These are phyloP conservation scores for Hydrotaea cyrtoneurina DNA, from an alignment of 2,888 invertebrate species.

Conservation along the genomic window DNA sequence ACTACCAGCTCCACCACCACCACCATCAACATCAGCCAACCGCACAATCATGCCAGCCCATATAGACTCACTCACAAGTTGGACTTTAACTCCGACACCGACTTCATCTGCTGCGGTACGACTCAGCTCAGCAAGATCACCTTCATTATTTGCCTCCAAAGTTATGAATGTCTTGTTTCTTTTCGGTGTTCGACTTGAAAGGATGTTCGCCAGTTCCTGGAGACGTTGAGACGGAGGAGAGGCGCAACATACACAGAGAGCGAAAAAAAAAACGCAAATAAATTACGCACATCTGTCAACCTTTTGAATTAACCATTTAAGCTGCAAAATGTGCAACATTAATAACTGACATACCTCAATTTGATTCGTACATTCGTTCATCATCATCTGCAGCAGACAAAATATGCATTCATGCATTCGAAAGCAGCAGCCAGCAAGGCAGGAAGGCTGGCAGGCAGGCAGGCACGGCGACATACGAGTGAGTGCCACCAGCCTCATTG, in stretches of 20 bases:
- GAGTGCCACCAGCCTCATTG: background rate
- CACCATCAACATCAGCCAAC: conserved; percentile 28
- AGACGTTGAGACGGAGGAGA: background rate
- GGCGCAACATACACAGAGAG: conserved; percentile 60
- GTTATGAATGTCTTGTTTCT: conserved; percentile 59
- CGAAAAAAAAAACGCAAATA: conserved; percentile 78
- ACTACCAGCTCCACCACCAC: conserved; percentile 49
- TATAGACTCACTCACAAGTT: background rate
- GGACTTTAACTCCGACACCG: conserved; percentile 44
- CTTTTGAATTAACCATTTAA: conserved; percentile 81
- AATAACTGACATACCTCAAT: conserved; percentile 80
- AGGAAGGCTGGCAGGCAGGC: no score
- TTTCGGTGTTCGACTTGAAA: conserved; percentile 4
- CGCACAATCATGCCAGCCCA: background rate
- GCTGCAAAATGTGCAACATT: conserved; percentile 81
- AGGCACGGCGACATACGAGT: no score
- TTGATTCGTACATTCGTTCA: conserved; percentile 77
- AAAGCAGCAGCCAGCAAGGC: conserved; percentile 18
- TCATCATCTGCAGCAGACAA: conserved; percentile 60
- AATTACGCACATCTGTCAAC: conserved; percentile 81
- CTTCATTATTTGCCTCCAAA: conserved; percentile 32
- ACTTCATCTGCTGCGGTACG: conserved; percentile 54
- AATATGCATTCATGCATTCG: conserved; percentile 9
- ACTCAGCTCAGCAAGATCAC: conserved; percentile 56
- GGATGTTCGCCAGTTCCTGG: conserved; percentile 26